These are phyloP conservation scores for Upupa epops DNA, from an alignment of 2,113 vertebrate species.

Conservation along the genomic window DNA sequence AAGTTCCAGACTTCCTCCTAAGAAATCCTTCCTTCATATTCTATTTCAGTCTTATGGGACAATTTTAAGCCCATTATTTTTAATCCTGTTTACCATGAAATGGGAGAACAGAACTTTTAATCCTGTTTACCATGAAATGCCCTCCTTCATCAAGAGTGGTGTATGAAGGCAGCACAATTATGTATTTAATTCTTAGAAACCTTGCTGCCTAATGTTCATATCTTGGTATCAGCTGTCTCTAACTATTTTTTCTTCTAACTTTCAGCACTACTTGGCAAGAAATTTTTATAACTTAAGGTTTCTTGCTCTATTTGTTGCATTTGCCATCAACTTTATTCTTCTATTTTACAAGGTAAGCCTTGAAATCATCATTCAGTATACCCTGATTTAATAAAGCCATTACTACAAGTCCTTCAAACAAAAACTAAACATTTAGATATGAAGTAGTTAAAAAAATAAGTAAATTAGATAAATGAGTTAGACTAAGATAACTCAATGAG, in stretches of 20 bases:
- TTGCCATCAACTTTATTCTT: constrained; percentile 99
- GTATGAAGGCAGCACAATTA: background rate
- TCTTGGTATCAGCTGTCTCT: background rate
- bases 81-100: background rate
- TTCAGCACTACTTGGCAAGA: constrained; percentile 94
- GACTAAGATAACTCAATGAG: background rate
- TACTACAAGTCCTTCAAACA: background rate
- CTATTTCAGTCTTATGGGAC: background rate
- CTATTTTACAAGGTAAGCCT: constrained; percentile 99
- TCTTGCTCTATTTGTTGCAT: constrained; percentile 95
- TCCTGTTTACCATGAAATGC: background rate
- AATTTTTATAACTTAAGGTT: constrained; percentile 99
- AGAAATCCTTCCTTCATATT: background rate
- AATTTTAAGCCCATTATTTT: background rate
- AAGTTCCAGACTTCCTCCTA: background rate
- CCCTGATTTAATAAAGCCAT: background rate
- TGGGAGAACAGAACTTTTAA: too few relatives aligned
- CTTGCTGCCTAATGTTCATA: background rate
- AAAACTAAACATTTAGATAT: background rate
- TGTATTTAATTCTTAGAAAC: background rate
- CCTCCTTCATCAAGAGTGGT: background rate
- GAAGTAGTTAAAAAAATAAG: background rate
- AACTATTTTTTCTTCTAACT: constrained; percentile 17
- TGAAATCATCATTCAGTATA: too few relatives aligned
- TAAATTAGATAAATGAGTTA: too few relatives aligned